Evolutionary conservation across 2,113 vertebrate genomes (phyloP).

Genomic region (Fregata magnificens): DNA sequence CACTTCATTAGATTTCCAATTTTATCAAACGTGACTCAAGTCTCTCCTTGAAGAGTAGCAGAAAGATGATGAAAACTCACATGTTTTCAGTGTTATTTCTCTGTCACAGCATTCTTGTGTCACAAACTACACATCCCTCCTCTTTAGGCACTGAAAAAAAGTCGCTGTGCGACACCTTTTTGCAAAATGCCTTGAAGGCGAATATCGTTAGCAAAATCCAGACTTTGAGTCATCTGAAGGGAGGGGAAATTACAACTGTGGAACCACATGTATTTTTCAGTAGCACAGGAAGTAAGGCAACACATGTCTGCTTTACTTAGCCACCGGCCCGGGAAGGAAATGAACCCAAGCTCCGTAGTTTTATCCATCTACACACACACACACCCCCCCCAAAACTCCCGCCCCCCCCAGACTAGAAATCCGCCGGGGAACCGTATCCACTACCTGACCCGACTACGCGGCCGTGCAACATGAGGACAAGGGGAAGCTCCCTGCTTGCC

Average conservation of each 20-base stretch:
- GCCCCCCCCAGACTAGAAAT: background rate
- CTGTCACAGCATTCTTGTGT: background rate
- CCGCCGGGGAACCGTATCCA: background rate
- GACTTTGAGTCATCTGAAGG: constrained; percentile 42
- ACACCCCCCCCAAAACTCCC: background rate
- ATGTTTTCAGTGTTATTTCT: background rate
- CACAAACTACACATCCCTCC: background rate
- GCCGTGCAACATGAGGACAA: background rate
- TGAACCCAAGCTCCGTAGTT: background rate
- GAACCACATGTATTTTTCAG: constrained; percentile 37
- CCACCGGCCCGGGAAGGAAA: constrained; percentile 6
- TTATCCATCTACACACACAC: background rate
- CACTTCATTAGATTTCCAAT: background rate
- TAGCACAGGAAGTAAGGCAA: constrained; percentile 29
- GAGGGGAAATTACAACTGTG: constrained; percentile 20
- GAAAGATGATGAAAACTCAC: background rate
- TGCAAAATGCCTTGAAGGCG: background rate
- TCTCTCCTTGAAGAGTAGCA: background rate
- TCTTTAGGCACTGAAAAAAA: background rate
- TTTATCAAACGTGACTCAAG: constrained; percentile 5
- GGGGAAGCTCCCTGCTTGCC: background rate
- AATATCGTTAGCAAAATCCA: constrained; percentile 22
- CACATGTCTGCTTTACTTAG: background rate
- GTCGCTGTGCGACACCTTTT: background rate
- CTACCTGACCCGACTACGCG: background rate